Evolutionary conservation across 2,113 vertebrate species (phyloP), one percentile per base, ranked within the genome.

Genomic region (Psophia crepitans): DNA sequence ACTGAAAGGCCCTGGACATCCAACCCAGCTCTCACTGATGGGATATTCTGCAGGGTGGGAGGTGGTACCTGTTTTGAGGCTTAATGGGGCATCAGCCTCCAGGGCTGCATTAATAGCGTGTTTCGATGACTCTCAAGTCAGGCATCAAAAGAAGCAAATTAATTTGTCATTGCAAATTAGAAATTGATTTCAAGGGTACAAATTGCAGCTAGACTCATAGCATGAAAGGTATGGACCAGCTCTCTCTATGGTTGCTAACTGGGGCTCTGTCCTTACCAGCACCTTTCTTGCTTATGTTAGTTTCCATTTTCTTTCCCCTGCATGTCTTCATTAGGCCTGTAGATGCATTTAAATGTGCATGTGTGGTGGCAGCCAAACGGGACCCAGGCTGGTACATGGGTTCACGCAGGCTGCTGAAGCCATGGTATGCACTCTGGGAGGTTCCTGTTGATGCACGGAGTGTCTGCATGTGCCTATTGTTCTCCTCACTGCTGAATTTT

Each of bases 71-170:
- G 4, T 57, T 61, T 19, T n/a, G 71, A 56, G 33, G 49, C 27
- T 92, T 68, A 60, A 83, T 8, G 24, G 37, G 35, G 9, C 54
- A 81, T 65, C 1, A 0, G 30, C 35, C 71, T 69, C 21, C 23
- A 32, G 23, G 19, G 21, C 71, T 73, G 43, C 0, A 0, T 56
- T 39, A 86, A 48, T 24, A 48, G 30, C 43, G 28, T 6, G 12
- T 73, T 86, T 54, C 66, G 48, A 14, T 56, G 27, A 20, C 21
- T 76, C 58, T n/a, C 33, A 96, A 77, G n/a, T 68, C 48, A 77
- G 58, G 24, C 53, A 70, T 41, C 68, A 66, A 61, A 86, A 57
- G 49, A 77, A 73, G 17, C 4, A 90, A 94, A 79, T 60, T 0
- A 60, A 61, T 80, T 76, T 68, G 27, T 65, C 33, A 35, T 57